Base-by-base conservation (phyloP, 2,888 invertebrate genomes). In the Andrena fulva region DNA sequence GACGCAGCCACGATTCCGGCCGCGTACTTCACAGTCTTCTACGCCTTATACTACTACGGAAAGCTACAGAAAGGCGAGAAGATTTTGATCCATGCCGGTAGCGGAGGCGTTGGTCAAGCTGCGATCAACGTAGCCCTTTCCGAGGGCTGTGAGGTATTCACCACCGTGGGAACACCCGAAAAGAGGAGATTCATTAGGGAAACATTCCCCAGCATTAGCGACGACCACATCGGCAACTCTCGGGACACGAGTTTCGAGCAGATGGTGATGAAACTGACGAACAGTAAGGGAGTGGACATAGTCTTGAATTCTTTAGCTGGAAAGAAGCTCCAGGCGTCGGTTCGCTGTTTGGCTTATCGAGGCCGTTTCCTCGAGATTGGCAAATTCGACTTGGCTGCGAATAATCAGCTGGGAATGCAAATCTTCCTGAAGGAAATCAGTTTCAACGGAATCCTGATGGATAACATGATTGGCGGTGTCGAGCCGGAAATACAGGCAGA, bases 281-380 rank as follows among this genome's bases (percentile, higher is more conserved):
- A 96, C 7, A 99, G 99, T 12, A 95, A 95, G 87, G 99, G 99
- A 52, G 99, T 99, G 0, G 98, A 99, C 91, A 94, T 99, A 71
- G 97, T 99, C 0, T 95, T 99, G 7, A 99, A 99, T 75, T 99
- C 16, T 94, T 98, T 99, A 60, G 96, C 99, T 0, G 99, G 98
- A 91, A 99, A 99, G 63, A 99, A 99, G 93, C 95, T 99, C 0
- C 95, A 96, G 90, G 97, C 96, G 0, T 96, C 96, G 0, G 93
- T 96, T 0, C 94, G 96, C 2, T 96, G 96, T 86, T 92, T 96
- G 10, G 95, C 95, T 0, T 87, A 87, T 2, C 94, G 95, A 0
- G 96, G 98, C 10, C 95, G 96, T 77, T 98, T 98, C 93, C 93
- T 98, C 67, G 98, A 98, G 94, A 98, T 98, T 81, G 98, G 98